These are phyloP conservation scores for Alosa sapidissima DNA, from an alignment of 2,797 vertebrate genomes.

Conservation along the genomic window DNA sequence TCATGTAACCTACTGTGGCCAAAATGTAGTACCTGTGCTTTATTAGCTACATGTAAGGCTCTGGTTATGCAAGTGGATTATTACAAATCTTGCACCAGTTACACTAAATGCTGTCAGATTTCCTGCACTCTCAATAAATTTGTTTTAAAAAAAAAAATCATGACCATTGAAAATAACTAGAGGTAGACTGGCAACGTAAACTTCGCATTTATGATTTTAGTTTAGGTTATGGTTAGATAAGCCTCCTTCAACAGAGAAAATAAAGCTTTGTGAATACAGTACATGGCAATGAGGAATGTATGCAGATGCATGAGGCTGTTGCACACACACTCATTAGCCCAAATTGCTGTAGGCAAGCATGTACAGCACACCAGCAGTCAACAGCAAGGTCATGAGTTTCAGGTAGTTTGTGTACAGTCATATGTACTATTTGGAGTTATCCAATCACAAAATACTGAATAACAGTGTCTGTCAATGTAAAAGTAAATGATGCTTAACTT, in stretches of 20 bases:
- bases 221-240: background rate
- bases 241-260: background rate
- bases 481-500: background rate
- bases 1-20: background rate
- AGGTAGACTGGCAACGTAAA: slow-evolving; percentile 21
- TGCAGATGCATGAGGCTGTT: background rate
- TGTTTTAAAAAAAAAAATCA: background rate
- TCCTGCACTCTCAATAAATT: background rate
- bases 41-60: background rate
- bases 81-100: background rate
- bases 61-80: background rate
- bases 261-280: background rate
- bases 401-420: background rate
- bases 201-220: background rate
- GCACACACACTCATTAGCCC: background rate
- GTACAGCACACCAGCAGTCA: background rate
- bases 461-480: background rate
- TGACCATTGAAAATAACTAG: background rate
- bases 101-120: background rate
- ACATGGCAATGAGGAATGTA: background rate
- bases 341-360: background rate
- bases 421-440: background rate
- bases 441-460: background rate
- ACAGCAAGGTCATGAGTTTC: background rate
- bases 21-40: background rate